Evolutionary conservation across 37 sponge, comb jelly and placozoan genomes (phyloP), one percentile per base, ranked within the genome.

Genomic region (Diacarnus erythraeanus): DNA sequence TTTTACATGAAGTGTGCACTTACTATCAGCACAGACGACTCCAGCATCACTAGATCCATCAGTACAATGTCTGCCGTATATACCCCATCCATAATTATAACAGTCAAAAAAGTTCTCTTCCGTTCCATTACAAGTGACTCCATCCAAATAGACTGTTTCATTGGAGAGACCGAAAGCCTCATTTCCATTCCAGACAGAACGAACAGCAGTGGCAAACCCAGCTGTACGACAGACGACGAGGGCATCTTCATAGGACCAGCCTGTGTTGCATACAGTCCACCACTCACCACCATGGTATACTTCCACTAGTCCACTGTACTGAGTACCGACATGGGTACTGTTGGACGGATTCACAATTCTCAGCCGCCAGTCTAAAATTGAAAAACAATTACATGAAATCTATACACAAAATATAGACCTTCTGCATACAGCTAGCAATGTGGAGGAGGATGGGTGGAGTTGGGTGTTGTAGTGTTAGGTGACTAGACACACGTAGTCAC

Each of bases 21-120:
- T 78, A 78, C 79, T 42, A 38, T 78, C 79, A 22, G 61, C 36
- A 41, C 79, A 78, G 23, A 64, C 66, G 8, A 78, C 67, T 65
- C 68, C 79, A 37, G 27, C 79, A 39, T 39, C 79, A 39, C 40
- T 22, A 40, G 36, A 40, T 64, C n/a, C 3, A 4, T 60, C 18
- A 27, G 20, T 44, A 67, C 63, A 25, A 3, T 21, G 5, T 9
- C 31, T 12, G 51, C 8, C 69, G 34, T 38, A 68, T 68, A 27
- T n/a, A 35, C 37, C 37, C 69, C 35, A 29, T 15, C 39, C 37
- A 34, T 5, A 22, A 20, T 68, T 38, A 5, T 10, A 21, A 68
- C 69, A 68, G 40, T 68, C 40, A 29, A 68, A 68, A 15, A 68
- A 20, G 27, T 15, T 68, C 37, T 18, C 10, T 38, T 68, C 69